Evolutionary conservation across 2,113 vertebrate species (phyloP), one percentile per base, ranked within the genome.

Genomic region (Stomatorhinus ivindoensis): DNA sequence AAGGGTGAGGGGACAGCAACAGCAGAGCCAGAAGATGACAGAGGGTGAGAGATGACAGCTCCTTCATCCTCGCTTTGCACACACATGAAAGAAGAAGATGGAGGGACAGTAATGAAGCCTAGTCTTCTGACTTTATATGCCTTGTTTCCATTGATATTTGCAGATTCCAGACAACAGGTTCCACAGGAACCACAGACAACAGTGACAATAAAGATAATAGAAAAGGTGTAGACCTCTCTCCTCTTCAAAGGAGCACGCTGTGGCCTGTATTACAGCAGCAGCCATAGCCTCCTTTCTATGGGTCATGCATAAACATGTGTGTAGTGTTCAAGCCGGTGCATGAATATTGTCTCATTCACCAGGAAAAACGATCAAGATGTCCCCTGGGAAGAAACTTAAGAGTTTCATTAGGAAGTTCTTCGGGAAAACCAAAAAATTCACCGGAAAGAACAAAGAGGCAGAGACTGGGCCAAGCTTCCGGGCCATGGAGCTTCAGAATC

Each of bases 371-470:
- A 27, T 4, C 65, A 94, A 93, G 88, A 51, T 95, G n/a, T 27
- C 24, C n/a, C n/a, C 3, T 31, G n/a, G 61, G 7, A 95, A 92
- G 87, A 93, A 90, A 51, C 91, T 93, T 92, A 92, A 91, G 13
- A 95, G 94, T 87, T 89, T 96, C 73, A 48, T 95, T 58, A 89
- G 92, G 58, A 94, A 93, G 89, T 24, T 69, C 17, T 4, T 83
- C n/a, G 95, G 94, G 90, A 47, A 39, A 1, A 95, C 93, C 89
- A 95, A 92, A 17, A 94, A 94, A 89, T 94, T 93, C 88, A 95
- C 93, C 89, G 93, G 92, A 89, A 91, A 91, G 73, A 95, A 94
- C 39, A 93, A 48, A 86, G 86, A 92, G 90, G 90, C 92, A 92
- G 92, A 90, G 46, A 51, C 5, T 15, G 27, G 90, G 13, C 82